Evolutionary conservation across 2,888 invertebrate species (phyloP), one percentile per base, ranked within the genome.

Genomic region (Plagodis dolabraria): DNA sequence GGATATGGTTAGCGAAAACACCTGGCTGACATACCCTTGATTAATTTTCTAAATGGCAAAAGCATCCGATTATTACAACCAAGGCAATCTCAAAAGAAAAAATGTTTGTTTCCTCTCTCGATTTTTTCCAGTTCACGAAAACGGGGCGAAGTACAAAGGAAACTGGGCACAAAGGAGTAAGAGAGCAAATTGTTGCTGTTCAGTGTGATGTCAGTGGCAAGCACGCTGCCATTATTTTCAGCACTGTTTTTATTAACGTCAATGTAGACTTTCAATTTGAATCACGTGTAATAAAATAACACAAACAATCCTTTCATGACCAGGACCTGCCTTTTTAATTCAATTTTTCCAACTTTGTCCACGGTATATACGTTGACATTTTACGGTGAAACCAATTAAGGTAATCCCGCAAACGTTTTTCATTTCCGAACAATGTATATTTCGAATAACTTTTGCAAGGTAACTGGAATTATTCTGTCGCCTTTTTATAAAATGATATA

Each of bases 351-450:
- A 35, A 53, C 43, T 46, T 64, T 68, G 61, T 70, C 69, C 60
- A 70, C 68, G 60, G 54, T 58, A 63, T 49, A 47, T 33, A 45
- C 51, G 63, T 53, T 64, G 68, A 70, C 58, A 63, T 73, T 74
- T 73, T 64, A 68, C 63, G 60, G 62, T 53, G 38, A 72, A 77
- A 63, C 60, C 65, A 68, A 70, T 68, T 68, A 60, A 63, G 49
- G 53, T 63, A 67, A 61, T 66, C 67, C 65, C 11, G 48, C 36
- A 33, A 55, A 51, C 52, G 50, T 48, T 58, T 63, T 61, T 61
- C 58, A 60, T 60, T 49, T 60, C 56, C 47, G 48, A 47, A 55
- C 57, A 45, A 48, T 46, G 40, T 55, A 58, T 54, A 57, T 60
- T 63, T 33, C 22, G 48, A 59, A 64, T 64, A 60, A 63, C 51